Evolutionary conservation across 2,797 vertebrate genomes (phyloP).

Genomic region (Enteromius anoplus): DNA sequence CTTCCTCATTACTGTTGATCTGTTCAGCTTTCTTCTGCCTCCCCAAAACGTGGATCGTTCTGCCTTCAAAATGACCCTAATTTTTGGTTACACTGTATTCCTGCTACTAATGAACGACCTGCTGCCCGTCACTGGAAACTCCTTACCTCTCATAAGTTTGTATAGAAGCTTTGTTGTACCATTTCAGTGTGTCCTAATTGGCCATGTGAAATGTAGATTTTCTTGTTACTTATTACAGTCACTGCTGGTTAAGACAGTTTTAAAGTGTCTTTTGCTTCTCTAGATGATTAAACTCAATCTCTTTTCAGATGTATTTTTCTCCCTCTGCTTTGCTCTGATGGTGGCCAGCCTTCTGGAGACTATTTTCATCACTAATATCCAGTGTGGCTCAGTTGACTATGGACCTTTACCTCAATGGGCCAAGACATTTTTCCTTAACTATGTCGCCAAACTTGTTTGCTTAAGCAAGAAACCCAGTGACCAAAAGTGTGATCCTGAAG

Average conservation of each 20-base stretch:
- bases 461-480: conserved; percentile 57
- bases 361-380: conserved; percentile 74
- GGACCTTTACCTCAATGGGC: conserved; percentile 68
- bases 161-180: conserved; percentile 31
- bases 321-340: conserved; percentile 78
- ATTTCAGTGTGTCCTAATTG: background rate
- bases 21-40: conserved; percentile 82
- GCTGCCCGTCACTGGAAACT: conserved; percentile 73
- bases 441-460: conserved; percentile 63
- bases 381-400: conserved; percentile 58
- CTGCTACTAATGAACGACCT: conserved; percentile 79
- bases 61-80: conserved; percentile 83
- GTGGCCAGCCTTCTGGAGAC: conserved; percentile 79
- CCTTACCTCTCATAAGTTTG: conserved; percentile 75
- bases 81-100: conserved; percentile 81
- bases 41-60: conserved; percentile 71
- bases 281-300: background rate
- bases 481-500: conserved; percentile 36
- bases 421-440: conserved; percentile 65
- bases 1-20: conserved; percentile 80
- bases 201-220: background rate
- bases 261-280: background rate
- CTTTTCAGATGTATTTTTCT: conserved; percentile 72
- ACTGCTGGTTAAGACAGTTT: background rate
- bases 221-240: background rate